phyloP scores from a whole-genome alignment of 64 coral and sea anemone species.

The Montipora sp. region DNA sequence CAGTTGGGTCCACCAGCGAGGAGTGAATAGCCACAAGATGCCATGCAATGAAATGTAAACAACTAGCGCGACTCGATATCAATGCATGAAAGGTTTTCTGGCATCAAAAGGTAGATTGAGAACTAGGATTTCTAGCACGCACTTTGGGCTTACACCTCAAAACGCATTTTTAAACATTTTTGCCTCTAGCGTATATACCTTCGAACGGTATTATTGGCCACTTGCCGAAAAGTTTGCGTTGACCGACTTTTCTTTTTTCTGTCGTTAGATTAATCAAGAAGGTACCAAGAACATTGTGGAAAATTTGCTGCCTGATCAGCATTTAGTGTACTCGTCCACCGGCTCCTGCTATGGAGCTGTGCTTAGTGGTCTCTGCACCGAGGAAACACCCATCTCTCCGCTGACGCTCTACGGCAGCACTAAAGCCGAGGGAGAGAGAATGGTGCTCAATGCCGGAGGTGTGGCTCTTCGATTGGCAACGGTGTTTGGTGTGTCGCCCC shows the following conservation, averaged over 20 bases:
- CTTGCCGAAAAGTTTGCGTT: not conserved
- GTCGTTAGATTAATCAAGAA: slow-evolving; percentile 68
- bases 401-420: slow-evolving; percentile 92
- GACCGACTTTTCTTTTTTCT: slow-evolving; percentile 20
- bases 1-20: too few relatives aligned
- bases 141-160: too few relatives aligned
- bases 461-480: slow-evolving; percentile 93
- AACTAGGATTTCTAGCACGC: too few relatives aligned
- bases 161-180: too few relatives aligned
- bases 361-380: slow-evolving; percentile 80
- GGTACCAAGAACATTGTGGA: slow-evolving; percentile 92
- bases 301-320: slow-evolving; percentile 56
- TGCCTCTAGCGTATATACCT: too few relatives aligned
- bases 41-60: too few relatives aligned
- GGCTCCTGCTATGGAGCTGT: slow-evolving; percentile 98
- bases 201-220: too few relatives aligned
- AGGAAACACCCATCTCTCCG: slow-evolving; percentile 89
- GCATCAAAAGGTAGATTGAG: too few relatives aligned
- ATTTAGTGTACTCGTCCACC: slow-evolving; percentile 90
- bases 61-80: too few relatives aligned
- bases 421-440: slow-evolving; percentile 84
- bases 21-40: too few relatives aligned
- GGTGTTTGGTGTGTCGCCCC: slow-evolving; percentile 93
- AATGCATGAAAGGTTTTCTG: too few relatives aligned
- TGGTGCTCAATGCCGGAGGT: slow-evolving; percentile 68